These are phyloP conservation scores for Clangula hyemalis DNA, from an alignment of 2,797 vertebrate species.

Conservation along the genomic window DNA sequence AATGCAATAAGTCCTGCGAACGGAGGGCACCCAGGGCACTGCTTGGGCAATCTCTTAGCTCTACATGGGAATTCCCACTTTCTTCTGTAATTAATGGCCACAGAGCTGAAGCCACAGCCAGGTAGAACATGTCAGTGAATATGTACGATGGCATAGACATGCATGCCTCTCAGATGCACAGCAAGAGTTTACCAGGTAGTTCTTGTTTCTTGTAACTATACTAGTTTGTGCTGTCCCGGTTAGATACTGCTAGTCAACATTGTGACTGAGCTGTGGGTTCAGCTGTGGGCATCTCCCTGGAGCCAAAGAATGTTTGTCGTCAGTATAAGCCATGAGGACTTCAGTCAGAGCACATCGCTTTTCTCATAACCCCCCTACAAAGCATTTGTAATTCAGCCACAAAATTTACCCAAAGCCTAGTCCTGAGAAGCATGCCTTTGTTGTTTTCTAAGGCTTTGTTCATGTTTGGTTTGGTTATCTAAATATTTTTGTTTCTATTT, in stretches of 20 bases:
- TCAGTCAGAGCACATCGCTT: neutral
- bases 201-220: neutral
- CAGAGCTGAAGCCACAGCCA: neutral
- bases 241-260: neutral
- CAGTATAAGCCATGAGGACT: neutral
- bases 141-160: neutral
- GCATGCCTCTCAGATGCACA: neutral
- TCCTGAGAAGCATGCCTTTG: neutral
- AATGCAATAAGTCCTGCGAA: neutral
- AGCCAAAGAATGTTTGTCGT: neutral
- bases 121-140: neutral
- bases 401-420: neutral
- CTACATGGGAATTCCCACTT: neutral
- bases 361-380: neutral
- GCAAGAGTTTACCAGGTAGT: neutral
- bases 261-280: neutral
- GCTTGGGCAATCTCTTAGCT: neutral
- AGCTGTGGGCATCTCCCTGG: neutral
- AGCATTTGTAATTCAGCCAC: neutral
- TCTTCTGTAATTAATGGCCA: neutral
- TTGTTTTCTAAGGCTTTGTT: neutral
- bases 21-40: neutral
- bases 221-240: neutral
- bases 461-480: neutral
- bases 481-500: constrained; percentile 16